Conservation (phyloP, 2,888 invertebrate genomes). For the Eristalinus sepulchralis region DNA sequence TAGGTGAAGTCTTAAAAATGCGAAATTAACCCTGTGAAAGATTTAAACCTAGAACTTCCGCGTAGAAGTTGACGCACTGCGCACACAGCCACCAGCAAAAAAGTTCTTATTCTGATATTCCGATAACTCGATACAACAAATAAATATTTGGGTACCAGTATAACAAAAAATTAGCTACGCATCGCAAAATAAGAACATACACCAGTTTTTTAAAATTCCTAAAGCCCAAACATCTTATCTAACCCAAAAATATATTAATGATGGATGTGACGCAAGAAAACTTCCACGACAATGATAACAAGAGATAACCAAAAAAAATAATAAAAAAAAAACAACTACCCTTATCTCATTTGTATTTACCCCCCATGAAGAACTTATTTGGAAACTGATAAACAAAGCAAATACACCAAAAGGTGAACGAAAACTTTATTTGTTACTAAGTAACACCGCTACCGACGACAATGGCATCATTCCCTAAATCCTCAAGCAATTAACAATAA, state of each 20-base stretch:
- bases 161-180: too few species aligned
- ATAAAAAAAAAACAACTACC: not conserved
- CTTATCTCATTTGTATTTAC: not conserved
- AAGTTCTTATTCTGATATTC: too few species aligned
- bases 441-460: not conserved
- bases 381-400: not conserved
- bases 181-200: not conserved
- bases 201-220: not conserved
- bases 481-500: not conserved
- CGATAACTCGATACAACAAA: too few species aligned
- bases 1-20: too few species aligned
- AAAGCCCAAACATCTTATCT: not conserved
- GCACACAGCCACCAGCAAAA: too few species aligned
- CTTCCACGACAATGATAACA: not conserved
- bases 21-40: too few species aligned
- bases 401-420: not conserved
- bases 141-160: too few species aligned
- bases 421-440: constrained; percentile 20
- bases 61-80: too few species aligned
- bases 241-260: not conserved
- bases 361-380: constrained; percentile 3
- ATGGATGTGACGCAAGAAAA: not conserved
- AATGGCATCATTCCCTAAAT: not conserved
- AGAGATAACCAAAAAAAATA: not conserved
- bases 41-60: too few species aligned